Evolutionary conservation across 2,797 vertebrate species (phyloP).

Genomic region (Lycodopsis pacificus): DNA sequence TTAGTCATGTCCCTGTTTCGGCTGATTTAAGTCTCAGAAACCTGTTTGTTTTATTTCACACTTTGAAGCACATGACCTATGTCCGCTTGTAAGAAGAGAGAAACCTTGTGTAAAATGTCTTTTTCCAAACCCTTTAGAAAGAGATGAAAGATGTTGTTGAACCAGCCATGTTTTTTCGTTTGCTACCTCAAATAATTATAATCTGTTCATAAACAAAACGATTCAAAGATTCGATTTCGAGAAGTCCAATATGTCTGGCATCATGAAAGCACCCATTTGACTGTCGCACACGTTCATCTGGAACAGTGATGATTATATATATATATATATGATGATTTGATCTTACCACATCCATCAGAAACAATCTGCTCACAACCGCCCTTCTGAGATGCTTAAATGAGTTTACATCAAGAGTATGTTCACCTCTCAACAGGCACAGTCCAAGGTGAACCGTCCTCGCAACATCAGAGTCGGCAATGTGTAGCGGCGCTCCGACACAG

Average conservation of each 20-base stretch:
- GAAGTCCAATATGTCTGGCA: neutral
- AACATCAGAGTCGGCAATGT: conserved; percentile 56
- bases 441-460: conserved; percentile 69
- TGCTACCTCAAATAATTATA: neutral
- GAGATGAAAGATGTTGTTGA: neutral
- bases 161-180: neutral
- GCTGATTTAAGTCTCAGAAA: conserved; percentile 27
- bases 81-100: conserved; percentile 1
- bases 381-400: conserved; percentile 64
- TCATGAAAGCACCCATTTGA: neutral
- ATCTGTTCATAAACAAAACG: neutral
- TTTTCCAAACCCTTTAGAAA: conserved; percentile 15
- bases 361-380: conserved; percentile 32
- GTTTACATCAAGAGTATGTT: conserved; percentile 61
- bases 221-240: neutral
- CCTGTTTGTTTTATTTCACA: conserved; percentile 23
- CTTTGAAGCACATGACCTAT: conserved; percentile 14
- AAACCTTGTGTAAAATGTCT: neutral
- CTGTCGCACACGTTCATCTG: neutral
- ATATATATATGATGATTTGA: conserved; percentile 37
- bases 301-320: neutral
- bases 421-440: conserved; percentile 54
- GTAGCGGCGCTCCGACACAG: conserved; percentile 46
- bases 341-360: conserved; percentile 39
- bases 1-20: conserved; percentile 50